phyloP scores from a whole-genome alignment of 2,888 invertebrate species.

The Pollenia griseotomentosa region DNA sequence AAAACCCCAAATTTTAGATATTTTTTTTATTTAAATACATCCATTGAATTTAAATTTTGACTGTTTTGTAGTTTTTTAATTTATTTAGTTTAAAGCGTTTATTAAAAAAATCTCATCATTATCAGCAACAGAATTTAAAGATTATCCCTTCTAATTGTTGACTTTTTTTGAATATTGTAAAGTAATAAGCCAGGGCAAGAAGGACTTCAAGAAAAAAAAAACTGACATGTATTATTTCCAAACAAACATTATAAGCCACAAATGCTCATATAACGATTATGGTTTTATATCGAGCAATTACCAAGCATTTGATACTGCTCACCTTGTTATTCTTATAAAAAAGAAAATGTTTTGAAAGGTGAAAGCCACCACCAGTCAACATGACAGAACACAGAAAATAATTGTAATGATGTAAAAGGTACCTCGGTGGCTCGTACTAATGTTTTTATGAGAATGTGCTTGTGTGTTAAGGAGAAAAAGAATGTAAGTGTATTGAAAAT shows the following conservation, averaged over 20 bases:
- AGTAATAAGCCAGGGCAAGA: too few relatives aligned
- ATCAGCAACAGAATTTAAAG: too few relatives aligned
- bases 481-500: neutral
- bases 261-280: slow-evolving; percentile 59
- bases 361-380: slow-evolving; percentile 12
- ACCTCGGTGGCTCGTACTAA: neutral
- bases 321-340: slow-evolving; percentile 14
- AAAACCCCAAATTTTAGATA: too few relatives aligned
- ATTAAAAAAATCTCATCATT: too few relatives aligned
- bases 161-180: too few relatives aligned
- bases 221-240: neutral
- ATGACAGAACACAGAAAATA: slow-evolving; percentile 28
- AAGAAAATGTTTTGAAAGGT: slow-evolving; percentile 30
- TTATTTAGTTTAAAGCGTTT: too few relatives aligned
- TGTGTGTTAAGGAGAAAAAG: neutral
- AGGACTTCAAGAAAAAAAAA: neutral
- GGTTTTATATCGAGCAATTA: slow-evolving; percentile 56
- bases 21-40: too few relatives aligned
- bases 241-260: slow-evolving; percentile 58
- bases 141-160: too few relatives aligned
- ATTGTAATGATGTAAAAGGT: neutral
- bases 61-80: too few relatives aligned
- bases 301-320: slow-evolving; percentile 55
- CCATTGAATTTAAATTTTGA: too few relatives aligned
- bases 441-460: neutral